Percentiles rank a stretch among this genome's conserved stretches.
Conservation (phyloP, 2,888 invertebrate species). For the Aspidiotus destructor region DNA sequence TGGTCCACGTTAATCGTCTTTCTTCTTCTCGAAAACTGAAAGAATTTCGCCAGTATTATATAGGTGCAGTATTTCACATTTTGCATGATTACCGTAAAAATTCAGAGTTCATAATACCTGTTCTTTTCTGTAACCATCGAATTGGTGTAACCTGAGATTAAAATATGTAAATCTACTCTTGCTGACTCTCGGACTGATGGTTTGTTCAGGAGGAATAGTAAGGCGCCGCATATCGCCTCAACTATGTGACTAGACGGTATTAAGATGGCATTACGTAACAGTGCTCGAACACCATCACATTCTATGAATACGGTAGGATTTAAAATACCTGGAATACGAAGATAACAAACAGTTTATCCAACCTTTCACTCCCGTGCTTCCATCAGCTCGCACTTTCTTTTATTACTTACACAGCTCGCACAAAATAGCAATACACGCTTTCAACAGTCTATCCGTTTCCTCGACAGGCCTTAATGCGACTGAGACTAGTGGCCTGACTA, state of each 20-base stretch:
- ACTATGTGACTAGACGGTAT: slow-evolving; percentile 70
- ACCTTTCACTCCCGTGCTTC: too few species aligned
- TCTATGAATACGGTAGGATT: slow-evolving; percentile 70
- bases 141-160: slow-evolving; percentile 53
- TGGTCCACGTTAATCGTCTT: slow-evolving; percentile 29
- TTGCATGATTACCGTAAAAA: too few species aligned
- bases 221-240: slow-evolving; percentile 78
- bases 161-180: slow-evolving; percentile 69
- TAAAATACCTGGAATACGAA: slow-evolving; percentile 53
- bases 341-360: neutral
- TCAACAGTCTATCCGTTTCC: slow-evolving; percentile 65
- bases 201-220: slow-evolving; percentile 74
- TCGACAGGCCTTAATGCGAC: slow-evolving; percentile 47
- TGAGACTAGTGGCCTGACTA: slow-evolving; percentile 71
- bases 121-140: slow-evolving; percentile 53
- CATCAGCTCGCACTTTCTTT: neutral
- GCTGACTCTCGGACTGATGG: slow-evolving; percentile 68
- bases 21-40: slow-evolving; percentile 31
- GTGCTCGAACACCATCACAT: slow-evolving; percentile 72
- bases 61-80: slow-evolving; percentile 5
- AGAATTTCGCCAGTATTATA: neutral
- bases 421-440: slow-evolving; percentile 75
- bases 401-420: slow-evolving; percentile 56
- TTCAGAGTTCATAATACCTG: slow-evolving; percentile 5
- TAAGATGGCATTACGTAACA: slow-evolving; percentile 54